phyloP scores from a whole-genome alignment of 2,888 invertebrate genomes.

The Mystacides longicornis region DNA sequence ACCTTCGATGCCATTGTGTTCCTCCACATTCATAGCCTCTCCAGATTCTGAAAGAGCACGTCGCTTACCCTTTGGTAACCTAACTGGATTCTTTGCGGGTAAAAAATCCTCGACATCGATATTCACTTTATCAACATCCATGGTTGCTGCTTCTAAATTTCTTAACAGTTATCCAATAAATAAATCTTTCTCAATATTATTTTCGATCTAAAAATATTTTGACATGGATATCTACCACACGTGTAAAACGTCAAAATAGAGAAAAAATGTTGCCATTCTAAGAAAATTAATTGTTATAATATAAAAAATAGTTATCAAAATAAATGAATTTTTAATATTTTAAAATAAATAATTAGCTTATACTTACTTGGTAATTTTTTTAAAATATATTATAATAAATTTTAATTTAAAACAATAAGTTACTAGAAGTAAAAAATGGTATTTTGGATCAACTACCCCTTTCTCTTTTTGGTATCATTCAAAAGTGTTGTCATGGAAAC shows the following conservation, averaged over 20 bases:
- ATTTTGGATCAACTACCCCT: no score
- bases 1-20: constrained; percentile 57
- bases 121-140: constrained; percentile 40
- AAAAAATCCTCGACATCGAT: constrained; percentile 48
- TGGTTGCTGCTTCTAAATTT: constrained; percentile 28
- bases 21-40: constrained; percentile 60
- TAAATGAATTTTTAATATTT: no score
- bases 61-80: constrained; percentile 47
- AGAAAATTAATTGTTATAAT: no score
- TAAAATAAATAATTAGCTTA: no score
- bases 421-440: no score
- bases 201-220: not conserved
- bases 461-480: no score
- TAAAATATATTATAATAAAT: no score
- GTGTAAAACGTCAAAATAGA: not conserved
- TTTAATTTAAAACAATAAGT: no score
- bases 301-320: no score
- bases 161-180: not conserved
- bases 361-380: no score
- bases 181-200: not conserved
- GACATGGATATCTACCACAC: not conserved
- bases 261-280: not conserved
- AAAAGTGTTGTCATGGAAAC: no score
- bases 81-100: constrained; percentile 44
- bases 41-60: constrained; percentile 44